Conservation (phyloP, 1,140 invertebrate species). For the Leptinotarsa lineolata region DNA sequence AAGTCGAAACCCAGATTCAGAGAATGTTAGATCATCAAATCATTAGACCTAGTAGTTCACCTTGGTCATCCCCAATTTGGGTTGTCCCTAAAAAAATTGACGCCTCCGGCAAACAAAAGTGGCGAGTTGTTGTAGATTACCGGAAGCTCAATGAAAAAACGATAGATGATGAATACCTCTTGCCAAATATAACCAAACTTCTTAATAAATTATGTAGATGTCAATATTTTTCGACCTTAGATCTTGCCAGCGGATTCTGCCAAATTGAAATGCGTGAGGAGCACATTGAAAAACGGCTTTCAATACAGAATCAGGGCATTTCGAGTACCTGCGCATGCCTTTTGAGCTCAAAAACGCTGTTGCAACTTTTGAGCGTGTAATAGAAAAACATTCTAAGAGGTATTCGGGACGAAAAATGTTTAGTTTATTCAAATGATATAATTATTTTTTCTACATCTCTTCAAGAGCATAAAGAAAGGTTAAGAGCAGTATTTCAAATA, state of each 20-base stretch:
- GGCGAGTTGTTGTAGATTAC: no score
- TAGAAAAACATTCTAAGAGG: conserved; percentile 1
- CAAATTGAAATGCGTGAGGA: conserved; percentile 23
- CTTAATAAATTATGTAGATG: conserved; percentile 21
- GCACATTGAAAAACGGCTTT: conserved; percentile 1
- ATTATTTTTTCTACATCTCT: conserved; percentile 24
- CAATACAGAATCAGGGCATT: no score
- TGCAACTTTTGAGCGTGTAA: background rate
- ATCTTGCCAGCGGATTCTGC: conserved; percentile 22
- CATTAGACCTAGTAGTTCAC: no score
- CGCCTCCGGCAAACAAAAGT: no score
- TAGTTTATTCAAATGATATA: conserved; percentile 48
- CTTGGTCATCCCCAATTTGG: no score
- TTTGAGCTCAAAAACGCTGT: background rate
- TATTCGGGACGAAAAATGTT: conserved; percentile 46
- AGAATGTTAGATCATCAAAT: background rate
- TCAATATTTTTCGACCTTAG: no score
- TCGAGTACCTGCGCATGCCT: no score
- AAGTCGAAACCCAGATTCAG: no score
- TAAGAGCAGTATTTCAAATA: conserved; percentile 15
- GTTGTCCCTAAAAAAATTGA: no score
- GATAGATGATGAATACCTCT: conserved; percentile 1
- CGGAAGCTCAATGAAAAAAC: background rate
- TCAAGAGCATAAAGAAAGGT: conserved; percentile 28
- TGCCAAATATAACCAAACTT: conserved; percentile 23